Evolutionary conservation across 2,888 invertebrate species (phyloP), one percentile per base, ranked within the genome.

Genomic region (Sepioteuthis lessoniana): DNA sequence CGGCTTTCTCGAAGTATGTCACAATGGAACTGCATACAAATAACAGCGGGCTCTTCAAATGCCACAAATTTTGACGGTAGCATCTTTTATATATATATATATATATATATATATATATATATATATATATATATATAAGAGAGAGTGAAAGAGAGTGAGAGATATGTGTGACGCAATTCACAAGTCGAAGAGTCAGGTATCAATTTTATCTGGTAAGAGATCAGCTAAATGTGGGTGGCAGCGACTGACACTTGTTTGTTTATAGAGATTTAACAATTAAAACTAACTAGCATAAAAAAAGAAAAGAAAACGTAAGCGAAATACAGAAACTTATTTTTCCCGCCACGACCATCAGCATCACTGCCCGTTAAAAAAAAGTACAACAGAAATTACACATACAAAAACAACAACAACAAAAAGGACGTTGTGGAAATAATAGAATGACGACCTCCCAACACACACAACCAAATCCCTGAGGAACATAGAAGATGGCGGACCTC

Each of bases 181-280:
- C 76, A 76, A 76, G 76, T 76, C 76, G n/a, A 10, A 16, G 76
- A n/a, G 10, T 76, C n/a, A n/a, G 16, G 35, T 76, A 76, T 76
- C 76, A 76, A 76, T 76, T 76, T 76, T 76, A 76, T 76, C 76
- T 76, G 76, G 16, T 76, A 76, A 16, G n/a, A 76, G n/a, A 76
- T 76, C 76, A 2, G n/a, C 19, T 76, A n/a, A 76, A n/a, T 76
- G 76, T 76, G 76, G 76, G 76, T 76, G 76, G 76, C 76, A 76
- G 76, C 76, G 76, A 76, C 76, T 76, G 76, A 76, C 76, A 76
- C 76, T 76, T 76, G 76, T 76, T 76, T 76, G 76, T 76, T 76
- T n/a, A 76, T n/a, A 13, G n/a, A 76, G n/a, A 35, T 76, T 76
- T n/a, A n/a, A 76, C 76, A 76, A 76, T 76, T 16, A 76, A n/a